Evolutionary conservation across 2,113 vertebrate genomes (phyloP), one percentile per base, ranked within the genome.

Genomic region (Gopherus evgoodei): DNA sequence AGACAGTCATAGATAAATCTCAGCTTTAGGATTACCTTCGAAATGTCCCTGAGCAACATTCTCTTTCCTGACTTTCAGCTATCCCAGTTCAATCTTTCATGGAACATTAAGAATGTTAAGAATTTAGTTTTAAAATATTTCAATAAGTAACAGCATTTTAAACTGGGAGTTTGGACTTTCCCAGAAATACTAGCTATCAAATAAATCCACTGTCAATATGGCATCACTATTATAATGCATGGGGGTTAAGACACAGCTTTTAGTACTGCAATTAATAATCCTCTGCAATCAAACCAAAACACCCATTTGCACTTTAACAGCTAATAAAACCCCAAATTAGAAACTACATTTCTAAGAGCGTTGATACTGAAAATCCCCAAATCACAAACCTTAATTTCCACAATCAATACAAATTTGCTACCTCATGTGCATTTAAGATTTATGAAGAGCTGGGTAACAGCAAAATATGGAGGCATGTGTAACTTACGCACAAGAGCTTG

Each of bases 1-100:
- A 85, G 78, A 86, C 35, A 82, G 92, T 69, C 81, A 52, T 29
- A 88, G 86, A 87, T 83, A 93, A 94, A 92, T 85, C 17, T 44
- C 31, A 79, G 52, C 52, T 88, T 84, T 57, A 62, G 54, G 29
- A 57, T 86, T 56, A 89, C n/a, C 89, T 78, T 72, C 83, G 52
- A 75, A 87, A 75, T 52, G 27, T 65, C 56, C 49, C 29, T 27
- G n/a, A 42, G 82, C 59, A 80, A 29, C 27, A 17, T 47, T 49
- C 84, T 52, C 5, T 38, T 84, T 13, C 65, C 8, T 14, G 25
- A 84, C 5, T 27, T 87, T 56, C 75, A 54, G 25, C 8, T 50
- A 59, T 47, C 21, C 4, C 4, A 38, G 88, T 82, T 72, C 56
- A 86, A 89, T 87, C 81, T 49, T 54, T 76, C 54, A 81, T 31